phyloP scores from a whole-genome alignment of 2,113 vertebrate genomes.

The Oryzias curvinotus region DNA sequence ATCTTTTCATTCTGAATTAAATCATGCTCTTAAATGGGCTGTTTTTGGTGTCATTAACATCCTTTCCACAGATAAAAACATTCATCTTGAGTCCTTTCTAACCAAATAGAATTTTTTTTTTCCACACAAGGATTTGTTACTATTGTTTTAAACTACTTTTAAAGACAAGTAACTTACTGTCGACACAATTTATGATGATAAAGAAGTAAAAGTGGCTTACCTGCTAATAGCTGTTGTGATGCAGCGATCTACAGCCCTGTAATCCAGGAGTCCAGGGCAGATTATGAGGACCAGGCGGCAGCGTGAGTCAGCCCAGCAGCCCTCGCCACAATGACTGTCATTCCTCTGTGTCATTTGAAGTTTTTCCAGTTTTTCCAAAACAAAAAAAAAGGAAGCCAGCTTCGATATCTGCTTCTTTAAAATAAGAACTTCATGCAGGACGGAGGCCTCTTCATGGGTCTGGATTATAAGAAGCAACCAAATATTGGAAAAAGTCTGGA shows the following conservation, averaged over 20 bases:
- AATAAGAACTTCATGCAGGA: too few relatives aligned
- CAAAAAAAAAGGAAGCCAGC: not conserved
- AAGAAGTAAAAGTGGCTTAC: constrained; percentile 31
- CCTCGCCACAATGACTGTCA: constrained; percentile 33
- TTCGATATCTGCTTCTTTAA: too few relatives aligned
- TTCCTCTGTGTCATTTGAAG: constrained; percentile 39
- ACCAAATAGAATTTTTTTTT: too few relatives aligned
- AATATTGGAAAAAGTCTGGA: too few relatives aligned
- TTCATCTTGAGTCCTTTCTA: too few relatives aligned
- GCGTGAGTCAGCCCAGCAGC: constrained; percentile 17
- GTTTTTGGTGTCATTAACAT: too few relatives aligned
- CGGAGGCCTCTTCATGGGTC: too few relatives aligned
- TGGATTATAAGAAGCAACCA: too few relatives aligned
- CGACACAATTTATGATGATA: not conserved
- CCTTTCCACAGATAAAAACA: too few relatives aligned
- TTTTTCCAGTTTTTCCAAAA: constrained; percentile 55
- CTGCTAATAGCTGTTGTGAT: constrained; percentile 15
- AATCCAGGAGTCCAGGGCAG: not conserved
- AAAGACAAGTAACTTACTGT: not conserved
- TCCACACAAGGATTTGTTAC: too few relatives aligned
- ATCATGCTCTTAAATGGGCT: too few relatives aligned
- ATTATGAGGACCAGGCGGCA: constrained; percentile 15
- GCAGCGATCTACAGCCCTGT: constrained; percentile 1
- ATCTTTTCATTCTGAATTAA: too few relatives aligned
- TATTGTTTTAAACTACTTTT: not conserved